Conservation (phyloP, 2,888 invertebrate genomes). For the Apocheima hispidaria region DNA sequence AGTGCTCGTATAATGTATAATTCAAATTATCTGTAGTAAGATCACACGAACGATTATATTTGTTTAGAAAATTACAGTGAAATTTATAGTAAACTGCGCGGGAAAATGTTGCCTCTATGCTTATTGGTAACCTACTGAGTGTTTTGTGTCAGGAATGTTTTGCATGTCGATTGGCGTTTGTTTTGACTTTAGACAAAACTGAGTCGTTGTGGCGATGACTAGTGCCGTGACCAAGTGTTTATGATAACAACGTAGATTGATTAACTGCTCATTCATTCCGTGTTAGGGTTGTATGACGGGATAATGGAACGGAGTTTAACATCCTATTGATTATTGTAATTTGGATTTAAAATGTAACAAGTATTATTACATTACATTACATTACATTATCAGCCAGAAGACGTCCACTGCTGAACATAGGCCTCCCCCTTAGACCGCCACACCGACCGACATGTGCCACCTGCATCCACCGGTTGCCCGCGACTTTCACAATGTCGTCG, state of each 20-base stretch:
- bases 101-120: conserved; percentile 50
- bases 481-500: too few relatives aligned
- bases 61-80: neutral
- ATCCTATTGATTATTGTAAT: too few relatives aligned
- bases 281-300: conserved; percentile 44
- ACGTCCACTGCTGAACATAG: too few relatives aligned
- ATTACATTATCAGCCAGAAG: too few relatives aligned
- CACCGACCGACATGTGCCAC: too few relatives aligned
- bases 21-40: too few relatives aligned
- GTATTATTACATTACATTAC: too few relatives aligned
- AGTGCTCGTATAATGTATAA: too few relatives aligned
- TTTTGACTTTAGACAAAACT: conserved; percentile 65
- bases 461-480: too few relatives aligned
- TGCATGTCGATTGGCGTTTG: conserved; percentile 59
- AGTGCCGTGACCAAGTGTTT: conserved; percentile 36
- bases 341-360: too few relatives aligned
- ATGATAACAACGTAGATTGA: conserved; percentile 50
- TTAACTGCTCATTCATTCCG: conserved; percentile 48
- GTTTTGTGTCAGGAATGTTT: conserved; percentile 63
- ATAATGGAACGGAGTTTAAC: conserved; percentile 3
- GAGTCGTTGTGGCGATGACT: conserved; percentile 52
- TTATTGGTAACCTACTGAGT: conserved; percentile 57
- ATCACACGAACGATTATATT: neutral
- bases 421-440: too few relatives aligned
- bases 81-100: neutral